Conservation (phyloP, 2,113 vertebrate species). For the Echinops telfairi region DNA sequence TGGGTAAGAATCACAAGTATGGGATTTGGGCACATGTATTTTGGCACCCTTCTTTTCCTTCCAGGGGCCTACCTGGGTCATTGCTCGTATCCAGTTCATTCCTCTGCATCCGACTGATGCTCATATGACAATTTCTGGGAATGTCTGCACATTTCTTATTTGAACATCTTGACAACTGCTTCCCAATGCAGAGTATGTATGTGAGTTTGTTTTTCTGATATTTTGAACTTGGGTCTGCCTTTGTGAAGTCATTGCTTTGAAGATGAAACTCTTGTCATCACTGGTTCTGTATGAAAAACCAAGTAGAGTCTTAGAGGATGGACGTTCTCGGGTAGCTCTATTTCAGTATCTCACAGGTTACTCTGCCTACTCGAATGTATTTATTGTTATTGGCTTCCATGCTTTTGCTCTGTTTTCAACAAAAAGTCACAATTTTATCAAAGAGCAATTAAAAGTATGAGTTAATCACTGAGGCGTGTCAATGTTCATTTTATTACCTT, state of each 20-base stretch:
- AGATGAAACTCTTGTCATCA: not conserved
- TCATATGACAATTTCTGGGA: not conserved
- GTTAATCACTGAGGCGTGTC: slow-evolving; percentile 65
- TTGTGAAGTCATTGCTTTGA: not conserved
- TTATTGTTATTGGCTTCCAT: slow-evolving; percentile 15
- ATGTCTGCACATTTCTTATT: not conserved
- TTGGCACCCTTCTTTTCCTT: not conserved
- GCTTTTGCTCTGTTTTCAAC: not conserved
- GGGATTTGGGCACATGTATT: fast-evolving
- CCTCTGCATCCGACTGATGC: not conserved
- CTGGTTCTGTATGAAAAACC: not conserved
- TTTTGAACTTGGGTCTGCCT: not conserved
- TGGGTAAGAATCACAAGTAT: not conserved
- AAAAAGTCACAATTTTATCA: slow-evolving; percentile 31
- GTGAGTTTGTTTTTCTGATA: not conserved
- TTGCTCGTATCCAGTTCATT: not conserved
- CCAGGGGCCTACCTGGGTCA: not conserved
- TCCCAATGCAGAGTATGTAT: not conserved
- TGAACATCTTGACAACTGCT: not conserved
- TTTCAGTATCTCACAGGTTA: not conserved
- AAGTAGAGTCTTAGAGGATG: not conserved
- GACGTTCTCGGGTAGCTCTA: not conserved
- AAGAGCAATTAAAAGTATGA: slow-evolving; percentile 72
- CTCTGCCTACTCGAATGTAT: not conserved
- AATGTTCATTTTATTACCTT: slow-evolving; percentile 65